These are phyloP conservation scores for Trichacis sp. DNA, from an alignment of 2,888 invertebrate species.

Conservation along the genomic window DNA sequence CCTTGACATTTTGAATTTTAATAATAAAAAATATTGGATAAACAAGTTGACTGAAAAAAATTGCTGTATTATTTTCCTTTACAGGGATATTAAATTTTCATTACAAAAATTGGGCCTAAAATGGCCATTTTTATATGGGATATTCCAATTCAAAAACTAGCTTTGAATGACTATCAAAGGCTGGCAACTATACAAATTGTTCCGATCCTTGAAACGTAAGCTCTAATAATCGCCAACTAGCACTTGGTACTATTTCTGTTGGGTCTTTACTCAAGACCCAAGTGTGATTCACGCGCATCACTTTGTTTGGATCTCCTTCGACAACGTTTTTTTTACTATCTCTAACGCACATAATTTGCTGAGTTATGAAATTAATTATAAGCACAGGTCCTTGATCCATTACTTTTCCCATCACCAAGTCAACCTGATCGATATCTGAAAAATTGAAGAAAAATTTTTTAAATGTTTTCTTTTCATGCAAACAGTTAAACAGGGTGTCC, in stretches of 20 bases:
- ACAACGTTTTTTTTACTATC: constrained; percentile 86
- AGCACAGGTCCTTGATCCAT: constrained; percentile 99
- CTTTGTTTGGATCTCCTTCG: constrained; percentile 95
- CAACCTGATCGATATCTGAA: constrained; percentile 90
- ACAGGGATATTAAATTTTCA: too few species aligned
- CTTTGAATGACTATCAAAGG: too few species aligned
- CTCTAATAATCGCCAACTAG: constrained; percentile 97
- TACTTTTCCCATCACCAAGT: constrained; percentile 95
- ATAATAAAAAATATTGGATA: too few species aligned
- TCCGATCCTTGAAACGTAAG: constrained; percentile 87
- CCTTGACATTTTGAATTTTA: too few species aligned
- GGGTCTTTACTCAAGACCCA: constrained; percentile 99
- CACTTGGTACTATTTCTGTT: constrained; percentile 90
- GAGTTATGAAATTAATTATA: constrained; percentile 94
- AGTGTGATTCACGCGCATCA: constrained; percentile 94
- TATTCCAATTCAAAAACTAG: too few species aligned
- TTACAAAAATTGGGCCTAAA: too few species aligned
- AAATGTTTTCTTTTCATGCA: too few species aligned
- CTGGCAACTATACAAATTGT: constrained; percentile 81
- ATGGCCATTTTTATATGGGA: too few species aligned
- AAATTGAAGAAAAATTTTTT: too few species aligned
- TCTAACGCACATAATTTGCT: constrained; percentile 94
- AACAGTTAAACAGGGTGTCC: too few species aligned
- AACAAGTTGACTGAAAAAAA: too few species aligned
- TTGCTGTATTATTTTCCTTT: too few species aligned